Evolutionary conservation across 2,888 invertebrate genomes (phyloP), one percentile per base, ranked within the genome.

Genomic region (Protodeltote pygarga): DNA sequence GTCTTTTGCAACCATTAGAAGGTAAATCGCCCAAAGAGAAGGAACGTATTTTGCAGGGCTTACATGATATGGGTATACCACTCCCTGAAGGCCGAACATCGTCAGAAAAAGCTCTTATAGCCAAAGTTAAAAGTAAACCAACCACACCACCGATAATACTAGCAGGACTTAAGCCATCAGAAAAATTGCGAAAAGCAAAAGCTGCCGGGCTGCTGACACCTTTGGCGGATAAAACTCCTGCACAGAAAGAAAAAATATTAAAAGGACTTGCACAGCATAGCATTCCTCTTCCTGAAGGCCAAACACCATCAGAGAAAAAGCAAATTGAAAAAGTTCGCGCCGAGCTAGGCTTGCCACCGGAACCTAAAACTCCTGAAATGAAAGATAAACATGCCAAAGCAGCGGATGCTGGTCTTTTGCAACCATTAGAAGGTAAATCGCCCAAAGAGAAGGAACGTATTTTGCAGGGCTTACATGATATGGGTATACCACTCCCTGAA

Each of bases 391-490:
- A 52, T 13, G 40, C 49, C 1, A 58, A 65, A 62, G 75, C 72
- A 0, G 49, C 54, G 3, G 16, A 52, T n/a, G 71, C 62, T n/a
- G 75, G 65, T 1, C 5, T 51, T 3, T 3, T 51, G 0, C 10
- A 24, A 2, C 40, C 47, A 8, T 14, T 80, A 5, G 69, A 73
- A 51, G 79, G 77, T 0, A 75, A 77, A 42, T 46, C 70, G 1
- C 39, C 51, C 10, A 52, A 39, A 11, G 62, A 76, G 31, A 76
- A 79, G 57, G 77, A 76, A 58, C 72, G 68, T 0, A 24, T 21
- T 13, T 16, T 52, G 0, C 9, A 44, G 2, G 37, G 13, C 0
- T 20, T 33, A 2, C 17, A 21, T 14, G 53, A 52, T 3, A 17
- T 48, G 4, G 79, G 77, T 0, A 50, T 50, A 11, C 40, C 17